A percentile compares a stretch with the other conserved stretches of the same genome.
phyloP scores from a whole-genome alignment of 1,140 invertebrate species.

The Drosophila neocordata region DNA sequence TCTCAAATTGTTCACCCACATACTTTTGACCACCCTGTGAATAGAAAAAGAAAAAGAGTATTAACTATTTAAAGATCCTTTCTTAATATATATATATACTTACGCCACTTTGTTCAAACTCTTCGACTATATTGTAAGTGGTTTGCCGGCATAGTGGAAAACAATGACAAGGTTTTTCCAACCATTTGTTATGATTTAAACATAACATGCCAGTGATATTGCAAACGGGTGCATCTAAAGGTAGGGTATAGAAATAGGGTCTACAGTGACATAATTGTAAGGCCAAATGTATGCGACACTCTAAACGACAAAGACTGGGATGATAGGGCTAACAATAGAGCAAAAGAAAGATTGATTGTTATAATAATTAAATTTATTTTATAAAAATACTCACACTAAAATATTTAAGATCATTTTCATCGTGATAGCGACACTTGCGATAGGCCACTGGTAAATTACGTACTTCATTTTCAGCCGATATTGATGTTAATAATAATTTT shows the following conservation, averaged over 20 bases:
- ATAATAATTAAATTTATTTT: background rate
- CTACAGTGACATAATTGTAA: constrained; percentile 63
- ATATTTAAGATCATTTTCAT: constrained; percentile 65
- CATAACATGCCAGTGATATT: constrained; percentile 63
- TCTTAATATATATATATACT: no score
- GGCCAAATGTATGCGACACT: constrained; percentile 68
- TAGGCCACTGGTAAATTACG: constrained; percentile 65
- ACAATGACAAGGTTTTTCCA: constrained; percentile 51
- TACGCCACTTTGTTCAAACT: constrained; percentile 43
- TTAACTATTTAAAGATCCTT: background rate
- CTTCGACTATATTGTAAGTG: constrained; percentile 49
- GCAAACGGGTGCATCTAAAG: constrained; percentile 41
- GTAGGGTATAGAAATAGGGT: constrained; percentile 68
- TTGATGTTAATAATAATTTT: constrained; percentile 44
- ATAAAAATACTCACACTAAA: constrained; percentile 39
- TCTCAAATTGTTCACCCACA: constrained; percentile 56
- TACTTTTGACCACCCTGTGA: constrained; percentile 43
- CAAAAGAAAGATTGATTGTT: background rate
- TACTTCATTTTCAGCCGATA: constrained; percentile 63
- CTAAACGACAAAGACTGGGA: constrained; percentile 68
- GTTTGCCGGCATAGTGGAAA: constrained; percentile 57
- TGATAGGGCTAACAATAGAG: constrained; percentile 50
- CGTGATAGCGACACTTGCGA: constrained; percentile 70
- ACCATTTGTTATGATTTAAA: constrained; percentile 57
- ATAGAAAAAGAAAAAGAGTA: background rate